Evolutionary conservation across 2,888 invertebrate genomes (phyloP), one percentile per base, ranked within the genome.

Genomic region (Dichetophora obliterata): DNA sequence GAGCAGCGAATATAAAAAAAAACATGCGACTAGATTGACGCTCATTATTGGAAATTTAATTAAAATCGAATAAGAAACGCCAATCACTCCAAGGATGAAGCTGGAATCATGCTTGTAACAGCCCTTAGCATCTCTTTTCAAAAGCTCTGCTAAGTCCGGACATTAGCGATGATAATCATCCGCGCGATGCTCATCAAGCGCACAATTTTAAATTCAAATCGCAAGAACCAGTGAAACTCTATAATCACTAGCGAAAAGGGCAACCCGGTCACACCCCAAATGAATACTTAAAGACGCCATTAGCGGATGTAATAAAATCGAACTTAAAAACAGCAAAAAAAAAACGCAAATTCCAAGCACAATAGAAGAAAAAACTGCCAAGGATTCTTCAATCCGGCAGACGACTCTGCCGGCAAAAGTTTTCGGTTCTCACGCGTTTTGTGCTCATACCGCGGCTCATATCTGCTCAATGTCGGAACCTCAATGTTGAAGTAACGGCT

Each of bases 301-400:
- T 80, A 81, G 80, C 78, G 81, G 80, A 80, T 80, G 79, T 80
- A 80, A 80, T 81, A 79, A 80, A 81, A 80, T 80, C 76, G 79
- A 80, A 78, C 52, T 57, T 43, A 19, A 63, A 24, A 27, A n/a
- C 57, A 65, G 61, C 54, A 3, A 37, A 54, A 31, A 19, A 27
- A 9, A 37, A 75, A 27, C 22, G 50, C 5, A 70, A 73, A 61
- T 63, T 24, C 14, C 19, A 5, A 11, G 48, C 24, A 52, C 3
- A 63, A 34, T 19, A 31, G 34, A 31, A 34, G 34, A 27, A 16
- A 34, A 52, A 19, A 22, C 50, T n/a, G 68, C 50, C 16, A 68
- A 43, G 48, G 24, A 50, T 50, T 50, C 27, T 50, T 68, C 48
- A 50, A 68, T 52, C 63, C 3, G 1, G 43, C 3, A 59, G 59